Evolutionary conservation across 2,888 invertebrate species (phyloP), one percentile per base, ranked within the genome.

Genomic region (Cosmia trapezina): DNA sequence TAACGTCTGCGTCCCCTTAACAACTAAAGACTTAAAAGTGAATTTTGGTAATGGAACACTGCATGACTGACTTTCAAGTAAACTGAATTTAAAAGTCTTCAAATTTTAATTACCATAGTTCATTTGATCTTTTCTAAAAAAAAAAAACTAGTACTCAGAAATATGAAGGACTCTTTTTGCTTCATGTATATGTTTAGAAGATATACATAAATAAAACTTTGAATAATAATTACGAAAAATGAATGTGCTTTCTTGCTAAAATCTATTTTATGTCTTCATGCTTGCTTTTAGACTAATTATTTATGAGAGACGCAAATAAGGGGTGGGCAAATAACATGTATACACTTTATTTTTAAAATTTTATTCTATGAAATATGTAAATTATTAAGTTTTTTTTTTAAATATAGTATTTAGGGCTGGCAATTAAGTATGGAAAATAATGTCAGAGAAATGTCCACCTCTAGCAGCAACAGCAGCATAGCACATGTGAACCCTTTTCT

Each of bases 11-110:
- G 45, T 33, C 33, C 51, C 11, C 19, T 49, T 37, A n/a, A 37
- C 17, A 12, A 56, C 45, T 17, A 33, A 59, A 59, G 4, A 49
- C 64, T 67, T 56, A 59, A 28, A 41, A 59, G 17, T 33, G 11
- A 68, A 45, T 62, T 73, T 66, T 69, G 19, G 5, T 56, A 41
- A 19, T 64, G 4, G 3, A 43, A 45, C n/a, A n/a, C n/a, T 51
- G 43, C 33, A 19, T 60, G n/a, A 12, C 2, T n/a, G 47, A 43
- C 1, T 53, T 73, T 41, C 9, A 60, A 43, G 4, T n/a, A 19
- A 51, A n/a, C n/a, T 64, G 9, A 54, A 72, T 12, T 73, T 41
- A 2, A 47, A 60, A 53, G 14, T 41, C 2, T 41, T 47, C 1
- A 17, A 17, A 57, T 68, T 70, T 28, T 12, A 51, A 33, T 14